Conservation (phyloP, 2,888 invertebrate genomes). For the Trichogramma evanescens region DNA sequence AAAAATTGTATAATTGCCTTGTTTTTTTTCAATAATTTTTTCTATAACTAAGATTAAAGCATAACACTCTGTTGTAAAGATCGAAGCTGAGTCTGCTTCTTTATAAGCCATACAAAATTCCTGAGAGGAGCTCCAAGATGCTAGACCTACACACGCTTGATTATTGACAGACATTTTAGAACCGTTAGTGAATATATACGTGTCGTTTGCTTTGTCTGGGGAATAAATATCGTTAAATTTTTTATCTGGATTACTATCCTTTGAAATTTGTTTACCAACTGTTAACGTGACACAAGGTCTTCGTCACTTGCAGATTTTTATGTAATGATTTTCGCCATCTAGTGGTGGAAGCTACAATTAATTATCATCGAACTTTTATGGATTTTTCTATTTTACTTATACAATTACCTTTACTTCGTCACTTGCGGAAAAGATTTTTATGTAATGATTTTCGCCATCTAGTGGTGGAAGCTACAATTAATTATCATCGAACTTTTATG, state of each 20-base stretch:
- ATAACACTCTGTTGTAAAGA: slow-evolving; percentile 9
- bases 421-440: too few species aligned
- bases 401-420: too few species aligned
- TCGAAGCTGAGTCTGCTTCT: slow-evolving; percentile 15
- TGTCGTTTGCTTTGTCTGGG: too few species aligned
- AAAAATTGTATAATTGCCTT: slow-evolving; percentile 6
- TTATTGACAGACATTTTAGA: slow-evolving; percentile 1
- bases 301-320: too few species aligned
- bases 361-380: too few species aligned
- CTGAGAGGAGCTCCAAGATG: background rate
- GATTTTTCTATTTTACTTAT: too few species aligned
- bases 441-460: too few species aligned
- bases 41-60: slow-evolving; percentile 13
- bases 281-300: background rate
- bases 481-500: too few species aligned
- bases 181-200: slow-evolving; percentile 11
- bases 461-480: too few species aligned
- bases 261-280: background rate
- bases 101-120: background rate
- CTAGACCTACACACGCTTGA: slow-evolving; percentile 1
- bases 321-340: too few species aligned
- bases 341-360: too few species aligned
- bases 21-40: background rate
- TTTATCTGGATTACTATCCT: background rate
- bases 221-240: background rate